Evolutionary conservation across 2,113 vertebrate species (phyloP).

Genomic region (Pygoscelis adeliae): DNA sequence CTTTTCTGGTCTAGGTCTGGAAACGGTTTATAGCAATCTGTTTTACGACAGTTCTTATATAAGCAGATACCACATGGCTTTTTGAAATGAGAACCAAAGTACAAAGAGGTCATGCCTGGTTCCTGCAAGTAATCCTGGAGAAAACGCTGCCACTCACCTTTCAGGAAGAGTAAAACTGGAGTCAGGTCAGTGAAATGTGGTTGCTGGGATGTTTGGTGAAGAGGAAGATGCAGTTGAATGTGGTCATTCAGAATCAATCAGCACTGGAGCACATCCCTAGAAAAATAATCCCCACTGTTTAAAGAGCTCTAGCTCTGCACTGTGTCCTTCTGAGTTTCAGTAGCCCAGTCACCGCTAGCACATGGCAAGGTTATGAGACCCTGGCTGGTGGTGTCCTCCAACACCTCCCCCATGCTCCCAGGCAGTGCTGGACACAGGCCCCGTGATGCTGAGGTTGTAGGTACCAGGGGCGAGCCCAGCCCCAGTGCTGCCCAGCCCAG

Average conservation of each 20-base stretch:
- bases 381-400: not conserved
- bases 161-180: not conserved
- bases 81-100: no score
- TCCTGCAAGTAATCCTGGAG: rapidly evolving
- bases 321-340: no score
- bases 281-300: not conserved
- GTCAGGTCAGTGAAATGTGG: not conserved
- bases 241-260: not conserved
- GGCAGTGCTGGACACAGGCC: not conserved
- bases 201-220: not conserved
- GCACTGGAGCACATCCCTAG: not conserved
- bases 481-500: not conserved
- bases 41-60: not conserved
- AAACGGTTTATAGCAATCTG: no score
- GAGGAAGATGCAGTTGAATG: not conserved
- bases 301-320: not conserved
- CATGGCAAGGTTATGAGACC: not conserved
- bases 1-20: not conserved
- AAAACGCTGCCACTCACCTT: not conserved
- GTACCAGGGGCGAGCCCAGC: not conserved
- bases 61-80: rapidly evolving
- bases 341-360: not conserved
- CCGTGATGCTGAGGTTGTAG: no score
- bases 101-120: not conserved
- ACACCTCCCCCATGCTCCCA: not conserved